Percentiles rank a stretch among this genome's conserved stretches.
phyloP scores from a whole-genome alignment of 1,140 invertebrate genomes.

The Zaprionus inermis region DNA sequence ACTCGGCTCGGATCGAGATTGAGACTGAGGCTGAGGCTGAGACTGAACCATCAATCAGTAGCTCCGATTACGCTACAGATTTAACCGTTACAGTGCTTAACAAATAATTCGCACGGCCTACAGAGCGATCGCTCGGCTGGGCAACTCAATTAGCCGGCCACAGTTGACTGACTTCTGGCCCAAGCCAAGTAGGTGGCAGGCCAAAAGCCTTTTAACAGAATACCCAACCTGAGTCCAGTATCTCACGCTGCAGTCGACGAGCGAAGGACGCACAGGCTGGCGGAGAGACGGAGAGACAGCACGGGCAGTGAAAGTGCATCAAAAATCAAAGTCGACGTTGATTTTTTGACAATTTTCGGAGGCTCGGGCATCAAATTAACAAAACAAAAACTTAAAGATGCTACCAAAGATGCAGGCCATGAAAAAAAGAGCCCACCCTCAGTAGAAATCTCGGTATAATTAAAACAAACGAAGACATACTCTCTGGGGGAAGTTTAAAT shows the following conservation, averaged over 20 bases:
- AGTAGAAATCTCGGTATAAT: background rate
- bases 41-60: constrained; percentile 63
- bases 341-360: constrained; percentile 71
- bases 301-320: constrained; percentile 73
- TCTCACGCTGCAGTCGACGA: constrained; percentile 71
- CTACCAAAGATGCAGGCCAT: constrained; percentile 59
- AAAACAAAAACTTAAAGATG: constrained; percentile 70
- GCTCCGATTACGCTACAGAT: constrained; percentile 70
- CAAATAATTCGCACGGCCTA: constrained; percentile 78
- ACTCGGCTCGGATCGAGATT: constrained; percentile 8
- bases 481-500: background rate
- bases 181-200: constrained; percentile 69
- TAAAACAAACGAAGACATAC: background rate
- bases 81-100: constrained; percentile 76
- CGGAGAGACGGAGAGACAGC: background rate
- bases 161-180: constrained; percentile 67
- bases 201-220: constrained; percentile 25
- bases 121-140: constrained; percentile 57
- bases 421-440: background rate
- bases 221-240: constrained; percentile 42
- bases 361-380: constrained; percentile 73
- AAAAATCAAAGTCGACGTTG: constrained; percentile 71
- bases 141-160: constrained; percentile 75
- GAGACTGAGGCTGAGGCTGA: background rate
- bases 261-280: background rate